Evolutionary conservation across 2,797 vertebrate species (phyloP).

Genomic region (Buphagus erythrorhynchus): DNA sequence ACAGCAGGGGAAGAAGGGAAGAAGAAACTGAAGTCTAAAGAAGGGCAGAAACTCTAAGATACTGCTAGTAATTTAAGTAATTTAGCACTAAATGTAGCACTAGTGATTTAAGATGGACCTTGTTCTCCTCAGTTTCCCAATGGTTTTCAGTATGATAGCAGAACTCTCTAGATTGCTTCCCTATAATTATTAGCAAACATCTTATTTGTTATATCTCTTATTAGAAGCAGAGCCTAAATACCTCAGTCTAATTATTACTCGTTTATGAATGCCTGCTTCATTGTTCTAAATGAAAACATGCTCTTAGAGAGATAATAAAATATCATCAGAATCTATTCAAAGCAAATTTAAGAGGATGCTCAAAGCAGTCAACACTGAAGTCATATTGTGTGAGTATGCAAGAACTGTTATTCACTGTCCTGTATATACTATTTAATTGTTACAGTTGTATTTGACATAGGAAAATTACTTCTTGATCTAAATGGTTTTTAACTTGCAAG

Average conservation of each 20-base stretch:
- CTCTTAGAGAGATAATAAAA: not conserved
- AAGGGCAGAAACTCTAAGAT: not conserved
- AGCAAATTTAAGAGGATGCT: not conserved
- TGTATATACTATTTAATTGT: not conserved
- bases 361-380: not conserved
- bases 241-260: not conserved
- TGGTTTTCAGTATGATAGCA: not conserved
- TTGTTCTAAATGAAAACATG: constrained; percentile 13
- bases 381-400: not conserved
- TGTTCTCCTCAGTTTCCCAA: not conserved
- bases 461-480: not conserved
- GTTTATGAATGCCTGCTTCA: not conserved
- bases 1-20: not conserved
- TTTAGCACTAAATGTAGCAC: not conserved
- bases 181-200: not conserved
- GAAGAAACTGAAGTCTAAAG: not conserved
- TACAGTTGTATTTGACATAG: not conserved
- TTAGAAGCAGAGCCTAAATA: not conserved
- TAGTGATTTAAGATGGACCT: not conserved
- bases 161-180: not conserved
- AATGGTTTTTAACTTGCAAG: not conserved
- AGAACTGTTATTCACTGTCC: not conserved
- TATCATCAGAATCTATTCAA: not conserved
- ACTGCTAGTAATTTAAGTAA: not conserved
- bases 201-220: not conserved